Evolutionary conservation across 1,140 invertebrate species (phyloP).

Genomic region (Temnothorax nylanderi): DNA sequence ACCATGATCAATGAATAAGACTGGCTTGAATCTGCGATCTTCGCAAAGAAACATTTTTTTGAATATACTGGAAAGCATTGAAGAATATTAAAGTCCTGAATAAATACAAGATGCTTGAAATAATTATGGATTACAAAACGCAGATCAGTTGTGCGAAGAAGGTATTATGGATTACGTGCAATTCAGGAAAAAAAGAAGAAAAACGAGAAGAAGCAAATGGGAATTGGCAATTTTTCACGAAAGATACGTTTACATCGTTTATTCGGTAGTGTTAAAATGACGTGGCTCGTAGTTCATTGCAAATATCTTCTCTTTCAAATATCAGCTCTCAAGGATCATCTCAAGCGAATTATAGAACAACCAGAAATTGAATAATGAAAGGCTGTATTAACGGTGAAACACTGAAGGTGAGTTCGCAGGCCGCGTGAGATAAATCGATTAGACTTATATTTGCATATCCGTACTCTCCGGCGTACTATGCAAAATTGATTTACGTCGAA

Average conservation of each 20-base stretch:
- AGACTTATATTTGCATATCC: constrained; percentile 10
- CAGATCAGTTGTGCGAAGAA: neutral
- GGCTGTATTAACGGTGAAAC: neutral
- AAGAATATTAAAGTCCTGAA: constrained; percentile 1
- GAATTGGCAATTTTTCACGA: neutral
- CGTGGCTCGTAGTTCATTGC: neutral
- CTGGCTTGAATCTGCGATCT: neutral
- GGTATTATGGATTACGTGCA: neutral
- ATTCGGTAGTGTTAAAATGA: constrained; percentile 16
- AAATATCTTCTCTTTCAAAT: constrained; percentile 17
- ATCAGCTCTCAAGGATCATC: neutral
- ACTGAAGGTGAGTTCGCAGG: constrained; percentile 29
- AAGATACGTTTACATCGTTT: constrained; percentile 5
- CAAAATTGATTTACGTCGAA: neutral
- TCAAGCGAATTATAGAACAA: neutral
- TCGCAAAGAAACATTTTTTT: neutral
- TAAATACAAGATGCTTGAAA: neutral
- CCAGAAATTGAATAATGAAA: neutral
- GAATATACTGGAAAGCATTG: neutral
- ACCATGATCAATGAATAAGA: neutral
- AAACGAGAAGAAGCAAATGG: neutral
- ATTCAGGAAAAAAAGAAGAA: neutral
- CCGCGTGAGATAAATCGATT: constrained; percentile 5
- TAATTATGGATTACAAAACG: neutral
- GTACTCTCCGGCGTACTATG: neutral